Conservation (phyloP, 2,888 invertebrate species). For the Ypsolopha scabrella region DNA sequence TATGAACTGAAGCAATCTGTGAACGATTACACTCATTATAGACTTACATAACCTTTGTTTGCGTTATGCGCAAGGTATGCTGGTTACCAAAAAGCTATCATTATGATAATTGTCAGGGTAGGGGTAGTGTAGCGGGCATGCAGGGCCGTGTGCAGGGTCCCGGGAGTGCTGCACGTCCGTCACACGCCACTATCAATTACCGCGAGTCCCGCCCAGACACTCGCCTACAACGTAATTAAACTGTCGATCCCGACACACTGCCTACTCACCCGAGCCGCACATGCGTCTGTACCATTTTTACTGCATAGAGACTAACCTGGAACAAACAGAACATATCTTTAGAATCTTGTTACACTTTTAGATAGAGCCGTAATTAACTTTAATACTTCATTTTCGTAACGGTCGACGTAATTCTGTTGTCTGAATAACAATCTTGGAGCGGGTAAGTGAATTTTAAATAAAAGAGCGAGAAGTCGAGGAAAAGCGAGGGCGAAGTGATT, state of each 20-base stretch:
- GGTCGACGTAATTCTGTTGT: conserved; percentile 15
- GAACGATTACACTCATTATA: neutral
- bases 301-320: conserved; percentile 2
- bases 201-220: conserved; percentile 21
- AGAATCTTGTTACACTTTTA: conserved; percentile 23
- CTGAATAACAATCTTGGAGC: conserved; percentile 57
- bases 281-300: neutral
- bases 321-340: conserved; percentile 8
- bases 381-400: conserved; percentile 45
- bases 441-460: conserved; percentile 66
- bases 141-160: conserved; percentile 1
- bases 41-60: neutral
- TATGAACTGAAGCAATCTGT: neutral
- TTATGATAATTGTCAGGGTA: conserved; percentile 2
- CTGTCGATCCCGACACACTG: conserved; percentile 24
- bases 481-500: conserved; percentile 36
- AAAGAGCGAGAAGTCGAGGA: conserved; percentile 52
- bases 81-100: neutral
- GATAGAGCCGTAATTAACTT: conserved; percentile 49
- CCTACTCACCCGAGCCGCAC: neutral
- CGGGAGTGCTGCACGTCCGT: conserved; percentile 38
- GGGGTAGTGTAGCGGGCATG: neutral
- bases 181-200: conserved; percentile 66
- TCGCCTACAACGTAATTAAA: conserved; percentile 36
- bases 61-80: neutral